These are phyloP conservation scores for Mayetiola destructor DNA, from an alignment of 2,888 invertebrate species.

Conservation along the genomic window DNA sequence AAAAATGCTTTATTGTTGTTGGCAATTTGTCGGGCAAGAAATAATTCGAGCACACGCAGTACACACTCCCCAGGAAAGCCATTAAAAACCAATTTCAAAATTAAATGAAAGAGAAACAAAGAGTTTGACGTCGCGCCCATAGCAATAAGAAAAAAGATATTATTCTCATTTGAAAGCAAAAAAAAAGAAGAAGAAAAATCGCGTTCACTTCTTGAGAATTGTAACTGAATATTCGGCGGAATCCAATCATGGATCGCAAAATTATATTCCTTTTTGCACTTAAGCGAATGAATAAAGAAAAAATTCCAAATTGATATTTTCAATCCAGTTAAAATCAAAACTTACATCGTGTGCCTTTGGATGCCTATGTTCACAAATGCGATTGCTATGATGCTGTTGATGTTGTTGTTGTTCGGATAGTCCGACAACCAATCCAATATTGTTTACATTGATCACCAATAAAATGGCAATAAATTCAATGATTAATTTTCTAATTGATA, in stretches of 20 bases:
- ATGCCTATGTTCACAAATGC: conserved; percentile 49
- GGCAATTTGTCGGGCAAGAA: too few relatives aligned
- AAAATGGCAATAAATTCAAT: not conserved
- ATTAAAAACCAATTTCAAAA: too few relatives aligned
- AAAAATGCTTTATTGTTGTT: too few relatives aligned
- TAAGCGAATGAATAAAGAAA: too few relatives aligned
- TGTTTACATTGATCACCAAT: not conserved
- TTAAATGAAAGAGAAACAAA: too few relatives aligned
- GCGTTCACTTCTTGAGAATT: not conserved
- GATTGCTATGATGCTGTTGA: conserved; percentile 18
- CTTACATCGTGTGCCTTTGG: conserved; percentile 54
- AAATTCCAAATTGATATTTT: not conserved
- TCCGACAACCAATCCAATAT: conserved; percentile 5
- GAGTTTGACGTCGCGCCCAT: too few relatives aligned
- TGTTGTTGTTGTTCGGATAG: not conserved
- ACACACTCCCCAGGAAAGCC: too few relatives aligned
- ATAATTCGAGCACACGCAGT: too few relatives aligned
- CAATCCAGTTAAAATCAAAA: conserved; percentile 17
- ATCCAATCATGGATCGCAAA: not conserved
- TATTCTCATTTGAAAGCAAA: too few relatives aligned
- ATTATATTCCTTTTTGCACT: not conserved
- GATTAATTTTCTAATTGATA: not conserved
- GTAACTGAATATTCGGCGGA: not conserved
- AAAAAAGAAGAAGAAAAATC: too few relatives aligned
- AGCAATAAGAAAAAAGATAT: too few relatives aligned